Evolutionary conservation across 2,888 invertebrate genomes (phyloP).

Genomic region (Dascillus cervinus): DNA sequence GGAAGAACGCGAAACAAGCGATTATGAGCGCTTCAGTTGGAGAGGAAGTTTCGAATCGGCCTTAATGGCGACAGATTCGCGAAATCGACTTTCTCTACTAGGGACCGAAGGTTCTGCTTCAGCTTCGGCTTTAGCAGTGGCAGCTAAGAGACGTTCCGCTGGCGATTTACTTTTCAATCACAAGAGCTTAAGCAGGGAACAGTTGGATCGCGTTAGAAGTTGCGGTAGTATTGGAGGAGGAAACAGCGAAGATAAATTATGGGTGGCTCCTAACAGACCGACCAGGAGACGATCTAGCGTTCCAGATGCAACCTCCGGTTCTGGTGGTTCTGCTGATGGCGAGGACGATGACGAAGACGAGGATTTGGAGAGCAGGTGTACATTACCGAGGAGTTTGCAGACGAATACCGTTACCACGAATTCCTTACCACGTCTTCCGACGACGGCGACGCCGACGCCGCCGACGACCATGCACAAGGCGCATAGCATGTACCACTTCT

Average conservation of each 20-base stretch:
- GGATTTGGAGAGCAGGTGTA: constrained; percentile 49
- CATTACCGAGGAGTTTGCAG: constrained; percentile 57
- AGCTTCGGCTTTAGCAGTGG: constrained; percentile 57
- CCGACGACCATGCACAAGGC: constrained; percentile 51
- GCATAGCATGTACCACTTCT: constrained; percentile 54
- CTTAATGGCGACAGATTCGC: constrained; percentile 76
- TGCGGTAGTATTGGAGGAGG: constrained; percentile 79
- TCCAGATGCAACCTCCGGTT: constrained; percentile 49
- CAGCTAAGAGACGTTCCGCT: constrained; percentile 73
- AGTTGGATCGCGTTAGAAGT: constrained; percentile 64
- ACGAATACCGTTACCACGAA: constrained; percentile 58
- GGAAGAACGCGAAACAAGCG: constrained; percentile 70
- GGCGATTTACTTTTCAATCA: constrained; percentile 76
- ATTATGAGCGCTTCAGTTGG: constrained; percentile 87
- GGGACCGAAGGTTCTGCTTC: constrained; percentile 57
- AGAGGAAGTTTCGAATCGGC: constrained; percentile 90
- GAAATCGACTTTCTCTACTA: constrained; percentile 63
- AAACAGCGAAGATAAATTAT: constrained; percentile 46
- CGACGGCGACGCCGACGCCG: constrained; percentile 46
- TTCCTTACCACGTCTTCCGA: constrained; percentile 68
- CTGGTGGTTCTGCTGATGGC: constrained; percentile 44
- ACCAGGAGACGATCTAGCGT: constrained; percentile 47
- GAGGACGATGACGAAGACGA: constrained; percentile 51
- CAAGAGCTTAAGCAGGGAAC: constrained; percentile 69
- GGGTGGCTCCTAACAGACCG: constrained; percentile 36